Evolutionary conservation across 2,797 vertebrate genomes (phyloP).

Genomic region (Nannoperca obscura): DNA sequence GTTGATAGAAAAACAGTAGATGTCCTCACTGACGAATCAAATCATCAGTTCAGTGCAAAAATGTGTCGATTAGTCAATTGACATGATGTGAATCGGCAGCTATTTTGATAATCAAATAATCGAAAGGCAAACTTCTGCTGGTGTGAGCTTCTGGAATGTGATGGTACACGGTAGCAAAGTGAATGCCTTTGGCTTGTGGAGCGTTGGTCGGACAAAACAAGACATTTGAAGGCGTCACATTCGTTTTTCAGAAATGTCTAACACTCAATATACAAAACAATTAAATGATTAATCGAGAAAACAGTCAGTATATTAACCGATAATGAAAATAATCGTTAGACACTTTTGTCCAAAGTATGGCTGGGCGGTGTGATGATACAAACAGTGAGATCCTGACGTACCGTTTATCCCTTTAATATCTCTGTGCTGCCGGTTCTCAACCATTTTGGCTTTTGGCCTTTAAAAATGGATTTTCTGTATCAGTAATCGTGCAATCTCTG

Average conservation of each 20-base stretch:
- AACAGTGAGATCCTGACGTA: background rate
- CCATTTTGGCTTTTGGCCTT: background rate
- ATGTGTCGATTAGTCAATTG: background rate
- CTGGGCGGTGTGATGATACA: background rate
- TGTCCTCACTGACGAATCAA: constrained; percentile 37
- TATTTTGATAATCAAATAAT: background rate
- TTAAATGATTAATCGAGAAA: background rate
- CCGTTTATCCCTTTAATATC: background rate
- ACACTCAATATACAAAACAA: background rate
- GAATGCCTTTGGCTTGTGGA: background rate
- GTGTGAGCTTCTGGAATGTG: background rate
- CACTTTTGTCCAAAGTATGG: background rate
- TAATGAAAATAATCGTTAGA: no score
- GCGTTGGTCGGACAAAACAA: background rate
- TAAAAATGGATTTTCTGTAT: background rate
- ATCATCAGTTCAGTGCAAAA: constrained; percentile 7
- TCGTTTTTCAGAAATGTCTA: background rate
- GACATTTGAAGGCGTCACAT: background rate
- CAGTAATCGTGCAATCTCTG: background rate
- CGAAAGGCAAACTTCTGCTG: background rate
- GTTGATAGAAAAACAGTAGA: constrained; percentile 45
- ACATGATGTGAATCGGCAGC: background rate
- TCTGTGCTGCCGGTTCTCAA: background rate
- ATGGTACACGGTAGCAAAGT: no score
- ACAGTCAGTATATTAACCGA: background rate